A percentile compares a stretch with the other conserved stretches of the same genome.
Evolutionary conservation across 2,797 vertebrate genomes (phyloP).

Genomic region (Rallus crepitans): DNA sequence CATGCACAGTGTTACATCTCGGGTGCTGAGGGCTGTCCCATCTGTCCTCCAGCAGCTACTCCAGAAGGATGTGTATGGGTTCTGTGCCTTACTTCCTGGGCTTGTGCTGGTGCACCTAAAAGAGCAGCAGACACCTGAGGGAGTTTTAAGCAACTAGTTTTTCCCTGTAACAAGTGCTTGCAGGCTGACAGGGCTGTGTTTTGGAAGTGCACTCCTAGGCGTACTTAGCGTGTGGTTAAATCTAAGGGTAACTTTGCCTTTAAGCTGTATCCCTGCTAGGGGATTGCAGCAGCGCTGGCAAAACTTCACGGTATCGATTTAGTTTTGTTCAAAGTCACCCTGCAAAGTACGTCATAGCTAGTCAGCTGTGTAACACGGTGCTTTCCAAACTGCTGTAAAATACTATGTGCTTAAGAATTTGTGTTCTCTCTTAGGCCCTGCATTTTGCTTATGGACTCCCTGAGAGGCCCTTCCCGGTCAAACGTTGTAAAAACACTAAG

Average conservation of each 20-base stretch:
- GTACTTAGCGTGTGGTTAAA: neutral
- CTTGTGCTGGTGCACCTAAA: neutral
- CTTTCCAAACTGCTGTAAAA: neutral
- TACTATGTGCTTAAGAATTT: neutral
- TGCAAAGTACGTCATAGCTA: neutral
- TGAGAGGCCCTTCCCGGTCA: slow-evolving; percentile 92
- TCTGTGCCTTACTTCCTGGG: neutral
- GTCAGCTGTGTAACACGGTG: neutral
- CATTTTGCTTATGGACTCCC: slow-evolving; percentile 98
- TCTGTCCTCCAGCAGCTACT: neutral
- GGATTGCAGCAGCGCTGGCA: neutral
- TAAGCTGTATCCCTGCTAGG: neutral
- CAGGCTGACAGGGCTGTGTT: neutral
- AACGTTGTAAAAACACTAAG: slow-evolving; percentile 95
- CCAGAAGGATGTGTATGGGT: neutral
- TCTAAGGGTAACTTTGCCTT: neutral
- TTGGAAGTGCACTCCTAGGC: neutral
- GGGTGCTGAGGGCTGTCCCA: neutral
- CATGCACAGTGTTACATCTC: neutral
- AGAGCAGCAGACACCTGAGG: neutral
- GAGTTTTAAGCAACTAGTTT: neutral
- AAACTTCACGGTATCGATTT: neutral
- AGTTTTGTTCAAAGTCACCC: neutral
- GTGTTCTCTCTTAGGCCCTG: slow-evolving; percentile 85
- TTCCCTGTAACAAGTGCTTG: neutral